These are phyloP conservation scores for Alca torda DNA, from an alignment of 2,797 vertebrate genomes.

Conservation along the genomic window DNA sequence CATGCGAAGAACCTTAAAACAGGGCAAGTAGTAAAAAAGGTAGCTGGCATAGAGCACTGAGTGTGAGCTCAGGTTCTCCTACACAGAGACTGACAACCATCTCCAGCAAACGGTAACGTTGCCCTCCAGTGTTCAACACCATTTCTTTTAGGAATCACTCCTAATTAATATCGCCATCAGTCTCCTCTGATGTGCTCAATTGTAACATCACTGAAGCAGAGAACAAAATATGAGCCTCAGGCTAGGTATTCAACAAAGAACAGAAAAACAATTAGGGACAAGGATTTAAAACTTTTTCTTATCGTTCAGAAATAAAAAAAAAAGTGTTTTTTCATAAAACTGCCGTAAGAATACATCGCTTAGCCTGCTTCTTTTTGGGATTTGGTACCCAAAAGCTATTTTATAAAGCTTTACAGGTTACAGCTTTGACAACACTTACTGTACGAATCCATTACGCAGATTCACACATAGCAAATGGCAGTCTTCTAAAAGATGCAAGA, in stretches of 20 bases:
- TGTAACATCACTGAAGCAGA: slow-evolving; percentile 25
- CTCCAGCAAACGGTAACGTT: slow-evolving; percentile 12
- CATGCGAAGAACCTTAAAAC: not conserved
- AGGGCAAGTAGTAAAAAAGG: not conserved
- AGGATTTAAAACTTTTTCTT: not conserved
- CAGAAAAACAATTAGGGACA: not conserved
- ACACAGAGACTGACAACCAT: not conserved
- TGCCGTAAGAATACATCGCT: not conserved
- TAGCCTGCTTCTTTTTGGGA: not conserved
- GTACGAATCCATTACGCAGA: not conserved
- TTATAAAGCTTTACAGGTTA: not conserved
- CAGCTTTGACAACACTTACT: not conserved
- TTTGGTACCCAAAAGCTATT: not conserved
- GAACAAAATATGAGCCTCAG: not conserved
- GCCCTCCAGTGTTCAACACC: slow-evolving; percentile 39
- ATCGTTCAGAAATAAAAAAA: not conserved
- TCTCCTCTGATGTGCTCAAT: slow-evolving; percentile 22
- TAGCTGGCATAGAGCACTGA: not conserved
- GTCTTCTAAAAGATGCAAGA: not conserved
- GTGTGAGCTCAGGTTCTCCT: not conserved
- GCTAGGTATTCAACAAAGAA: not conserved
- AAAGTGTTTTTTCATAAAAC: not conserved
- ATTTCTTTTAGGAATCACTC: slow-evolving; percentile 14
- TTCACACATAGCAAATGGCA: not conserved
- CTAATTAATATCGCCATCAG: slow-evolving; percentile 34